phyloP scores from a whole-genome alignment of 2,113 vertebrate species.

The Sphyrna mokarran region DNA sequence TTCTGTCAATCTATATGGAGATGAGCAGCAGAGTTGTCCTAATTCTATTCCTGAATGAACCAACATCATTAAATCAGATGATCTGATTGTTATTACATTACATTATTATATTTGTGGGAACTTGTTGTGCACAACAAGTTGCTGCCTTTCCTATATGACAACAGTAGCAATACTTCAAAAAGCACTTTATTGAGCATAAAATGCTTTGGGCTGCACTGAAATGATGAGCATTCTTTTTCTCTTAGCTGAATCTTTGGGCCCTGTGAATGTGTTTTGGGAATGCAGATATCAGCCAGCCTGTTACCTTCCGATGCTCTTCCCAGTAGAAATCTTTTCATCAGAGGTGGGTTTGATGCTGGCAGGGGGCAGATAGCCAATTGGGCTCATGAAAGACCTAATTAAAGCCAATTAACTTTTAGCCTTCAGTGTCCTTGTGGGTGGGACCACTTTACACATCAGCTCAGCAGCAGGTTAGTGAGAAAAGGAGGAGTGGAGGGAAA shows the following conservation, averaged over 20 bases:
- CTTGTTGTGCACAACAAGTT: neutral
- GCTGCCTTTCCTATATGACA: neutral
- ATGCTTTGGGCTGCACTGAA: neutral
- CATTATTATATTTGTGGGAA: neutral
- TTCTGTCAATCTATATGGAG: neutral
- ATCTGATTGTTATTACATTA: neutral
- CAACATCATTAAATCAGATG: neutral
- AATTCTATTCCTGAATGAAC: neutral
- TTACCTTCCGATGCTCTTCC: no score
- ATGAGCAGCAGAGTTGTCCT: neutral
- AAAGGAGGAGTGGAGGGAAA: no score
- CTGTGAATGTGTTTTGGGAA: no score
- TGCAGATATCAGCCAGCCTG: no score
- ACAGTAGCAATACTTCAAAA: neutral
- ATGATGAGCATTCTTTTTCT: neutral
- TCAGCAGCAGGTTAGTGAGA: no score
- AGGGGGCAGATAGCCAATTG: no score
- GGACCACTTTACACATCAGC: no score
- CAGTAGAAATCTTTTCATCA: no score
- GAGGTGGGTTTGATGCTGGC: no score
- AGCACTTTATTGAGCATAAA: neutral
- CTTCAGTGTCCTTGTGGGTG: no score
- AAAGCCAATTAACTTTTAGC: no score
- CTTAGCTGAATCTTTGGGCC: neutral
- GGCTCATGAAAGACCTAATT: no score